A percentile compares a stretch with the other conserved stretches of the same genome.
phyloP scores from a whole-genome alignment of 2,888 invertebrate genomes.

The Cryptophagus acutangulus region DNA sequence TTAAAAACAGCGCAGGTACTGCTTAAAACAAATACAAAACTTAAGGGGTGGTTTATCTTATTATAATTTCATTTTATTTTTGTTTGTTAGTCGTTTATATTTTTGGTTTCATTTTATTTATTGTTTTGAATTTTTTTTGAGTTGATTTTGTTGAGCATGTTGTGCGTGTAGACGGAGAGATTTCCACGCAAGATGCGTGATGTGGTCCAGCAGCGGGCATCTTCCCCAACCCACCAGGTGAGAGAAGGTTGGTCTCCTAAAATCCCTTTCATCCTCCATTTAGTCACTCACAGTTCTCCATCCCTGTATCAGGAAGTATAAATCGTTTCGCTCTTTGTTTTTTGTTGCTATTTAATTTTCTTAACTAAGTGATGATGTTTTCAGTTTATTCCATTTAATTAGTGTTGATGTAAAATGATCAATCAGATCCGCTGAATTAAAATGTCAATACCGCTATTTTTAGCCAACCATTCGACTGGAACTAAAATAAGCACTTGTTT shows the following conservation, averaged over 20 bases:
- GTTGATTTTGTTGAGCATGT: conserved; percentile 45
- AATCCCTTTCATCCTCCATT: conserved; percentile 22
- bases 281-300: conserved; percentile 13
- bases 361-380: too few species aligned
- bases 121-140: conserved; percentile 35
- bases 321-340: neutral
- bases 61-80: conserved; percentile 54
- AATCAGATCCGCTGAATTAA: too few species aligned
- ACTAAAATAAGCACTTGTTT: too few species aligned
- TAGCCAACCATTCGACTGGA: too few species aligned
- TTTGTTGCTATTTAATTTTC: too few species aligned
- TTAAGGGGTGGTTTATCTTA: neutral
- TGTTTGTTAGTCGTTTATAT: conserved; percentile 20
- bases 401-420: too few species aligned
- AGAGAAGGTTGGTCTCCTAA: conserved; percentile 35
- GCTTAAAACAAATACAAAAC: too few species aligned
- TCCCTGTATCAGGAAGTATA: neutral
- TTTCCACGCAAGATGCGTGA: conserved; percentile 79
- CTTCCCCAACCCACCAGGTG: conserved; percentile 41
- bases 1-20: too few species aligned
- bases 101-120: conserved; percentile 30
- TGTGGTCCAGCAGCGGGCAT: conserved; percentile 54
- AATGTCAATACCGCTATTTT: too few species aligned
- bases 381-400: too few species aligned
- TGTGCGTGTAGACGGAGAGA: conserved; percentile 62